These are phyloP conservation scores for Aleadryas rufinucha DNA, from an alignment of 2,113 vertebrate genomes.

Conservation along the genomic window DNA sequence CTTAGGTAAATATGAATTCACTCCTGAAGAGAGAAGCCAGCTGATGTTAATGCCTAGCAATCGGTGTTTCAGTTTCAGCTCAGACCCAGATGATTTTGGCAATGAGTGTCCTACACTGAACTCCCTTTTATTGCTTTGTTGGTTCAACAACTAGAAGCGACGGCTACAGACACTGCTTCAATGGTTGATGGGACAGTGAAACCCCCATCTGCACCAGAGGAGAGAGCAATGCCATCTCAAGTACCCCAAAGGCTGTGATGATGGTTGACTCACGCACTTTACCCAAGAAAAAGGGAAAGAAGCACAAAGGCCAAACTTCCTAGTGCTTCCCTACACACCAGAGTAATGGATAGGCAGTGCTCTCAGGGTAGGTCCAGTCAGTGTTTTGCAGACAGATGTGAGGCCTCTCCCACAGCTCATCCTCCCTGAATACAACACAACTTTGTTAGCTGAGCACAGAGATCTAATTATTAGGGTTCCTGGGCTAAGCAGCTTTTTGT, in stretches of 20 bases:
- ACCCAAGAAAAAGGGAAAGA: background rate
- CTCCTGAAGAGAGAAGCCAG: background rate
- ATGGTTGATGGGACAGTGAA: background rate
- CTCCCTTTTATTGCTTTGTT: background rate
- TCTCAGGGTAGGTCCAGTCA: background rate
- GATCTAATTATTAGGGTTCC: background rate
- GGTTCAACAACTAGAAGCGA: background rate
- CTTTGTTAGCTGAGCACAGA: conserved; percentile 10
- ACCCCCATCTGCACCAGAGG: background rate
- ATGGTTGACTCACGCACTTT: fast-evolving
- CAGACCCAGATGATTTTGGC: background rate
- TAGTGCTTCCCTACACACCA: fast-evolving
- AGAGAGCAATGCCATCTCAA: background rate
- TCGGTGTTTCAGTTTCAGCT: background rate
- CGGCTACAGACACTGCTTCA: background rate
- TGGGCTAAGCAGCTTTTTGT: background rate
- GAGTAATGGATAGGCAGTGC: background rate
- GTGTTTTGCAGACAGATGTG: background rate
- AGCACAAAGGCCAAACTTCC: background rate
- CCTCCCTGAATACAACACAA: background rate
- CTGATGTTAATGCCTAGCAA: background rate
- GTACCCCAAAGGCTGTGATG: background rate
- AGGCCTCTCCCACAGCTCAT: background rate
- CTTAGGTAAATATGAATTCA: background rate
- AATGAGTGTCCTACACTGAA: background rate